Base-by-base conservation (phyloP, 2,797 vertebrate species). In the Xenopus petersii region DNA sequence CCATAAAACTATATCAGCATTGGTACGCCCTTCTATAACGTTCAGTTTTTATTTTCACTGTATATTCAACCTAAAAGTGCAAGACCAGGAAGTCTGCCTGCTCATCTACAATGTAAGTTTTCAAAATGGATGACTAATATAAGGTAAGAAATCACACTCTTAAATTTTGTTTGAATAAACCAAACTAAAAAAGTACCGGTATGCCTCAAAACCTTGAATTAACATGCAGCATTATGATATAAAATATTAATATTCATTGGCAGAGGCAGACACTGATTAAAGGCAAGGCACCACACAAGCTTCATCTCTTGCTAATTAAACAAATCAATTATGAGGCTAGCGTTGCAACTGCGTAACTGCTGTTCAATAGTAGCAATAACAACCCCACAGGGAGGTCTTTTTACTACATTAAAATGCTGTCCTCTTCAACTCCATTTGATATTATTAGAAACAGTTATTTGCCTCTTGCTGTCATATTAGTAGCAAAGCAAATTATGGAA, bases 361-460 rank as follows among this genome's bases (percentile, higher is more conserved):
- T 98, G 95, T 95, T 95, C 92, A 92, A 91, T 88, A 91, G 91
- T 88, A 88, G 92, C 91, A 93, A 89, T 95, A 96, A 95, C 89
- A 94, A 89, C 93, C 94, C 95, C 95, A 92, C 83, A 81, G 96
- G 95, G 95, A 94, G 92, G 90, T 90, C 93, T 91, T 93, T 74
- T 89, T 87, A 88, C 92, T 92, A 87, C 91, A 95, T 96, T 96
- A 95, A 95, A 97, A 92, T 90, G 89, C 92, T 92, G 93, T 95
- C 94, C 94, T 94, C 93, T 92, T 93, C 93, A 91, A 93, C 94
- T 95, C 93, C 94, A 95, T 96, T 91, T 92, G 93, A 95, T 94
- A 94, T 95, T 95, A 95, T 97, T 96, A 96, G 93, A 95, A 95
- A 94, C 93, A 94, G 93, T 97, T 96, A 96, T 96, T 98, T 98